Base-by-base conservation (phyloP, 2,888 invertebrate genomes). In the Eupeodes latifasciatus region DNA sequence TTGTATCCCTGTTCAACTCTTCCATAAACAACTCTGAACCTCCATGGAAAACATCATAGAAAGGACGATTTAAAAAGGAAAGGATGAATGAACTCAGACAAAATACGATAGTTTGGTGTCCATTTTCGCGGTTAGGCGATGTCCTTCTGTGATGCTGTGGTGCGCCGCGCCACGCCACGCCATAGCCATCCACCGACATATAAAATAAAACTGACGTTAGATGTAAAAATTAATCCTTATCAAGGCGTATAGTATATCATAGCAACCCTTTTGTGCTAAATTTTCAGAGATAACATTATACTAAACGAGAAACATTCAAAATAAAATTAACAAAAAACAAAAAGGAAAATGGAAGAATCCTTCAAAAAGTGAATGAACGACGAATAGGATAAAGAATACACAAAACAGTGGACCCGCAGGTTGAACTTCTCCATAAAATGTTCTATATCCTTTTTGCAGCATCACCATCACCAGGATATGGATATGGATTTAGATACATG, bases 41-140 rank as follows among this genome's bases (percentile, higher is more conserved):
- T 10, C 11, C 2, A 75, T 53, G 69, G 47, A 36, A 12, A 34
- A 16, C 19, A 44, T 36, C 19, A 44, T 36, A 40, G 12, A 14
- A 19, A 59, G 16, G 59, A 69, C 19, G 51, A 71, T 69, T 49
- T 47, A 14, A 64, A 9, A 27, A 53, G 78, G 66, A 76, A 49
- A 59, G 81, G 85, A 85, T 77, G 88, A 88, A 88, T 76, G 88
- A 88, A 88, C 88, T 85, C 75, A 74, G 57, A 69, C 85, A 77
- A 78, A 74, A 77, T 74, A 88, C 74, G 27, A 74, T 78, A 78
- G 77, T 80, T 79, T 61, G 57, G 67, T 62, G 67, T 27, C 78
- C 53, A 36, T 59, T 81, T 64, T 85, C 78, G 88, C 75, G 81
- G 81, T 81, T 77, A 74, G 57, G 76, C 75, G 51, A 16, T 66